These are phyloP conservation scores for Silurus asotus DNA, from an alignment of 2,113 vertebrate species.

Conservation along the genomic window DNA sequence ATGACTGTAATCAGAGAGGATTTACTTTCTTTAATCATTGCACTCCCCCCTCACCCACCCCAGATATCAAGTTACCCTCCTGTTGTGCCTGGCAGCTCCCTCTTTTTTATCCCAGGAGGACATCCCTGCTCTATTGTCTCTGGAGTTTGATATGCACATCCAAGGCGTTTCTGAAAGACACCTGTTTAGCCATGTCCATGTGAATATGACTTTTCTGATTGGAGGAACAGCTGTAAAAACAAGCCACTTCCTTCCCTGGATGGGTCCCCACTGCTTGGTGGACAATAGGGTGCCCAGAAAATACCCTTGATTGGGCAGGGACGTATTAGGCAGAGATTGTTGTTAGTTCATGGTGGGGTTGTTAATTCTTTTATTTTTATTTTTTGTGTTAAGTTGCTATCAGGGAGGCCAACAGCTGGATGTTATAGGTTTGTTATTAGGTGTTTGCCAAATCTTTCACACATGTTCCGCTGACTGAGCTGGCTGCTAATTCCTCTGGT, in stretches of 20 bases:
- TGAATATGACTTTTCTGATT: constrained; percentile 20
- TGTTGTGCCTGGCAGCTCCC: background rate
- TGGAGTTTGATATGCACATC: background rate
- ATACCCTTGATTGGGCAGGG: background rate
- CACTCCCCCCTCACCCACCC: background rate
- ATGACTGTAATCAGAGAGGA: constrained; percentile 13
- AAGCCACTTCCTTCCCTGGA: constrained; percentile 13
- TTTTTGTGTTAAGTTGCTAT: constrained; percentile 8
- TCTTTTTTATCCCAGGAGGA: background rate
- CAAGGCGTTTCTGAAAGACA: constrained; percentile 24
- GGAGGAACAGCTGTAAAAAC: constrained; percentile 50
- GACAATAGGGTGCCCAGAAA: constrained; percentile 23
- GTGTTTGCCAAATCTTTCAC: background rate
- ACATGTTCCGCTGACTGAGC: constrained; percentile 9
- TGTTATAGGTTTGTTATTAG: constrained; percentile 6
- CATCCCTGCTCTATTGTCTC: background rate
- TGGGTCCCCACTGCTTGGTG: background rate
- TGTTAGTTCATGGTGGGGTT: background rate
- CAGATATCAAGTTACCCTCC: constrained; percentile 3
- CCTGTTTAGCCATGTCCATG: constrained; percentile 45
- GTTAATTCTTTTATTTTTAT: background rate
- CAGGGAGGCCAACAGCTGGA: constrained; percentile 31
- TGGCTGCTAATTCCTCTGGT: background rate
- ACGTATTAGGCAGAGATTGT: background rate
- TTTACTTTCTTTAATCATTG: constrained; percentile 25